Conservation (phyloP, 2,888 invertebrate genomes). For the Craniophora ligustri region DNA sequence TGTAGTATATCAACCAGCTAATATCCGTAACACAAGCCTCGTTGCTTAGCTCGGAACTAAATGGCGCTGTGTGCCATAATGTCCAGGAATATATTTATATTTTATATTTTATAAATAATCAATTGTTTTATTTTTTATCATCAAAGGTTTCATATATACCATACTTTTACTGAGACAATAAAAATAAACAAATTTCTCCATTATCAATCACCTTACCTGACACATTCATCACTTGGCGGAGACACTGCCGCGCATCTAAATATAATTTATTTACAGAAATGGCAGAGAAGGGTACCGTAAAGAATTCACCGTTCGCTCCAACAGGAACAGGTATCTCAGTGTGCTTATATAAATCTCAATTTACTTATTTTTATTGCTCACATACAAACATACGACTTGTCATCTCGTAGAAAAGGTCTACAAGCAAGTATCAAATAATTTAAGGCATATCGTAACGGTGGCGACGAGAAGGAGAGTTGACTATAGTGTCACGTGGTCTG, state of each 20-base stretch:
- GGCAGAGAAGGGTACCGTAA: conserved; percentile 75
- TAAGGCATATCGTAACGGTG: background rate
- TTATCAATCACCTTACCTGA: background rate
- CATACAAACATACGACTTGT: background rate
- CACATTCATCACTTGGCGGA: no score
- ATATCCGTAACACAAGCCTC: no score
- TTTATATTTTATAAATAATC: no score
- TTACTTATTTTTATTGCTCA: background rate
- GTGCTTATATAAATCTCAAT: background rate
- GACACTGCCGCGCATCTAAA: background rate
- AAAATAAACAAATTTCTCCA: no score
- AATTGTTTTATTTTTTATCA: no score
- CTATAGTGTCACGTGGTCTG: background rate
- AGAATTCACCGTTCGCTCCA: conserved; percentile 58
- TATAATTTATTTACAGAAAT: conserved; percentile 70
- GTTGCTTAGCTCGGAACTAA: no score
- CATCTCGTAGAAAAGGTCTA: background rate
- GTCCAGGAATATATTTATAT: no score
- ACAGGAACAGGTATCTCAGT: conserved; percentile 59
- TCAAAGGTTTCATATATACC: no score
- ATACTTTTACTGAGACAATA: no score
- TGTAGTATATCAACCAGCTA: no score
- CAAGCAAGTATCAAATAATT: background rate
- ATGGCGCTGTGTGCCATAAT: no score
- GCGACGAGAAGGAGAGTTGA: background rate